Base-by-base conservation (phyloP, 92 coral and sea anemone genomes). In the Meandrina meandrites region DNA sequence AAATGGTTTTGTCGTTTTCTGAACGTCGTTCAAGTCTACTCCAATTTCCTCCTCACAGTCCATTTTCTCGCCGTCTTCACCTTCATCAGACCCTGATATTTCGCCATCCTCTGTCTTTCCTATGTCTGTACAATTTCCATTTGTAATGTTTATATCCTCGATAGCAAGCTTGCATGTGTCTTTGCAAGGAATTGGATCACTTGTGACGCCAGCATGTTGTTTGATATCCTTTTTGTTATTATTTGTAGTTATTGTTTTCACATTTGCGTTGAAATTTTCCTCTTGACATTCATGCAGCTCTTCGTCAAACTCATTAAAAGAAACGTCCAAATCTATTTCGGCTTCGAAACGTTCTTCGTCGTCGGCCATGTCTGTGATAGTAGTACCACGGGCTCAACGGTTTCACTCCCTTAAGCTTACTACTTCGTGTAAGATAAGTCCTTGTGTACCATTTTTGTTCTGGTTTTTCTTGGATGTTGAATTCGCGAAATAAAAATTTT, bases 261-360 rank as follows among this genome's bases (percentile, higher is more conserved):
- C 47, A 78, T 24, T 75, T 2, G 27, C 18, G 40, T 89, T 34
- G 10, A 36, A 32, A 9, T 69, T 30, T 0, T n/a, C 2, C 22
- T 74, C 48, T 73, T 48, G 68, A 11, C n/a, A 77, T 36, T 81
- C 60, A 4, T 27, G 31, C 13, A 82, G 35, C 64, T 95, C 98
- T 19, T 95, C 98, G 32, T 91, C 98, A 86, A 95, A 95, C 81
- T 95, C 98, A 64, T 95, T 95, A 80, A 89, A 93, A 45, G 86
- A 22, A 66, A 95, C 96, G 72, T 91, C 96, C 37, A 94, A 62
- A 64, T 93, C 90, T 16, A 95, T 60, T 57, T 90, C 91, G 34
- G 84, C 93, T 13, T 90, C 95, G 36, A 64, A 80, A 34, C 84
- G 78, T 75, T 31, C 78, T 40, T 21, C 56, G 27, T 76, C 74